Percentiles rank a stretch among this genome's conserved stretches.
Evolutionary conservation across 2,113 vertebrate genomes (phyloP).

Genomic region (Murina feae): DNA sequence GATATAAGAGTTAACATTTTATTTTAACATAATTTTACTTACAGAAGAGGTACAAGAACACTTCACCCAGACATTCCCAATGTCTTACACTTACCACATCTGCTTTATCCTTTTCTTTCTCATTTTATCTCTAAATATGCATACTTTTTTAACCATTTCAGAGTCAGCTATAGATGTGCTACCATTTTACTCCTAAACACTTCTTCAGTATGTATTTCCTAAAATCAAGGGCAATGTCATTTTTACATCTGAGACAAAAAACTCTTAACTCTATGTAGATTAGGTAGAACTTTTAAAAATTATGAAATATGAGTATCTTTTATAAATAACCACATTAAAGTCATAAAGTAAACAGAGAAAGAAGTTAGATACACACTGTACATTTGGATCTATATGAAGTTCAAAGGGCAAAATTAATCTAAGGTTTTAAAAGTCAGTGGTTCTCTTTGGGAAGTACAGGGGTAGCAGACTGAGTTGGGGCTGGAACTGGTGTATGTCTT

Average conservation of each 20-base stretch:
- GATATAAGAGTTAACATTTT: not conserved
- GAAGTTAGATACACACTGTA: not conserved
- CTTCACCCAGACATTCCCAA: not conserved
- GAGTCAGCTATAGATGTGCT: not conserved
- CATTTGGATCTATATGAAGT: not conserved
- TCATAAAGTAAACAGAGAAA: not conserved
- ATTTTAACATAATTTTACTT: not conserved
- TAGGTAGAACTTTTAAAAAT: not conserved
- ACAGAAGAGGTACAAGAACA: not conserved
- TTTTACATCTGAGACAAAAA: not conserved
- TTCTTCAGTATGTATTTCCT: not conserved
- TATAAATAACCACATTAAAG: slow-evolving; percentile 12
- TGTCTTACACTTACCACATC: not conserved
- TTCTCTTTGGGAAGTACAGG: not conserved
- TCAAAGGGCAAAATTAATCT: not conserved
- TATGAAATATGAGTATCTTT: not conserved
- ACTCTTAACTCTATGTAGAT: not conserved
- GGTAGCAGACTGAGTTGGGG: not conserved
- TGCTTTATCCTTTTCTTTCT: not conserved
- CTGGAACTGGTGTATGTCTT: not conserved
- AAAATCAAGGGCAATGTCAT: not conserved
- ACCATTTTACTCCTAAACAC: slow-evolving; percentile 1
- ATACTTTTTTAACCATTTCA: not conserved
- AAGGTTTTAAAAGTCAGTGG: not conserved
- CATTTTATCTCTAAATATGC: not conserved